Conservation (phyloP, 2,797 vertebrate genomes). For the Etheostoma perlongum region DNA sequence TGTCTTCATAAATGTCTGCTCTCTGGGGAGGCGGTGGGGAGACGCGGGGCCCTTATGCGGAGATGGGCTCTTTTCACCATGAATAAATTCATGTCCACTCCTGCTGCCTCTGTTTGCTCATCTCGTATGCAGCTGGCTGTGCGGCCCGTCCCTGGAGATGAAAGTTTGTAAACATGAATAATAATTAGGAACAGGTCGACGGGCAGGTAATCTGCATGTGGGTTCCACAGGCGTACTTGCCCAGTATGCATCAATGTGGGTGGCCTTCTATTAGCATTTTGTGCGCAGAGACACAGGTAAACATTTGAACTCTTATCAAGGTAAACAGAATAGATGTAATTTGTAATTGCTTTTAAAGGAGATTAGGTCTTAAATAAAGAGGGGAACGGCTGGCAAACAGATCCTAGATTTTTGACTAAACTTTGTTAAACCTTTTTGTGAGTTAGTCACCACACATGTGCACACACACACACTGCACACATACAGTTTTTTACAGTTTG, state of each 20-base stretch:
- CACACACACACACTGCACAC: neutral
- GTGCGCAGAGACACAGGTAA: slow-evolving; percentile 65
- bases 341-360: slow-evolving; percentile 78
- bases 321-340: slow-evolving; percentile 72
- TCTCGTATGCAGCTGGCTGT: slow-evolving; percentile 78
- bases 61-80: slow-evolving; percentile 75
- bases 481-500: slow-evolving; percentile 16
- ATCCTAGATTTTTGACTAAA: slow-evolving; percentile 44
- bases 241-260: slow-evolving; percentile 64
- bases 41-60: slow-evolving; percentile 46
- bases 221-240: slow-evolving; percentile 57
- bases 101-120: slow-evolving; percentile 79
- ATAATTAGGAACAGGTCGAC: slow-evolving; percentile 85
- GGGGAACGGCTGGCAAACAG: slow-evolving; percentile 47
- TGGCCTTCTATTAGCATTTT: slow-evolving; percentile 78
- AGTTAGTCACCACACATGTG: neutral
- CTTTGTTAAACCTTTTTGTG: slow-evolving; percentile 37
- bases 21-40: slow-evolving; percentile 68
- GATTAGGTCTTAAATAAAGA: slow-evolving; percentile 63
- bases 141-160: slow-evolving; percentile 81
- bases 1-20: slow-evolving; percentile 87
- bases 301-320: slow-evolving; percentile 76
- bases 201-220: slow-evolving; percentile 86
- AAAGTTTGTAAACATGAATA: slow-evolving; percentile 90
- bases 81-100: slow-evolving; percentile 86